A percentile compares a stretch with the other conserved stretches of the same genome.
Evolutionary conservation across 2,113 vertebrate species (phyloP).

Genomic region (Salvelinus alpinus): DNA sequence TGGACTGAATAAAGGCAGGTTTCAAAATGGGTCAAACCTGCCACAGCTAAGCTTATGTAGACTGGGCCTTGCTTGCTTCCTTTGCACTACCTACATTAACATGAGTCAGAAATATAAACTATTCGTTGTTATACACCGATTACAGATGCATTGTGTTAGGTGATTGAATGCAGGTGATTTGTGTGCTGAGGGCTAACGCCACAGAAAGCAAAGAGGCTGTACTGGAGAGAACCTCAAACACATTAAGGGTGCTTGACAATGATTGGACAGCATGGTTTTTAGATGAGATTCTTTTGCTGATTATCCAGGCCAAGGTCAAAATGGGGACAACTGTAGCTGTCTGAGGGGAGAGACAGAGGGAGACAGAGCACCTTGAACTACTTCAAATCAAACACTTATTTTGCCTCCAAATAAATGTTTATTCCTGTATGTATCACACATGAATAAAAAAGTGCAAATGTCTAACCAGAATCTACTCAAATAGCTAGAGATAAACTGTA

Average conservation of each 20-base stretch:
- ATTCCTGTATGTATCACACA: background rate
- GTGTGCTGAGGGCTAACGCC: constrained; percentile 18
- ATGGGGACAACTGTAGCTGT: constrained; percentile 5
- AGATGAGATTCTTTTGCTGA: constrained; percentile 60
- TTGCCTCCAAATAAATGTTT: background rate
- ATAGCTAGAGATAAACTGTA: background rate
- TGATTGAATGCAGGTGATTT: no score
- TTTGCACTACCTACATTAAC: no score
- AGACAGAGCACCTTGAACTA: background rate
- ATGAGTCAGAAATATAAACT: no score
- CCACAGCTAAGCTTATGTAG: no score
- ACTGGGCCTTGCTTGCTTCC: no score
- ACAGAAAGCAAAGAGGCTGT: constrained; percentile 32
- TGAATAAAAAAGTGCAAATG: constrained; percentile 9
- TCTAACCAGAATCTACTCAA: constrained; percentile 25
- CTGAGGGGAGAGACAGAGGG: background rate
- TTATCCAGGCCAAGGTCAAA: constrained; percentile 60
- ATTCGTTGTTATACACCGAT: no score
- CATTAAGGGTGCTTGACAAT: constrained; percentile 52
- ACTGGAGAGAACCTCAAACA: constrained; percentile 37
- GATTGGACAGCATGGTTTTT: constrained; percentile 51
- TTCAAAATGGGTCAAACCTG: background rate
- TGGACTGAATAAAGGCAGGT: background rate
- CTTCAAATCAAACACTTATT: background rate
- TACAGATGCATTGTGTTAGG: no score